Conservation (phyloP, 2,113 vertebrate species). For the Gopherus flavomarginatus region DNA sequence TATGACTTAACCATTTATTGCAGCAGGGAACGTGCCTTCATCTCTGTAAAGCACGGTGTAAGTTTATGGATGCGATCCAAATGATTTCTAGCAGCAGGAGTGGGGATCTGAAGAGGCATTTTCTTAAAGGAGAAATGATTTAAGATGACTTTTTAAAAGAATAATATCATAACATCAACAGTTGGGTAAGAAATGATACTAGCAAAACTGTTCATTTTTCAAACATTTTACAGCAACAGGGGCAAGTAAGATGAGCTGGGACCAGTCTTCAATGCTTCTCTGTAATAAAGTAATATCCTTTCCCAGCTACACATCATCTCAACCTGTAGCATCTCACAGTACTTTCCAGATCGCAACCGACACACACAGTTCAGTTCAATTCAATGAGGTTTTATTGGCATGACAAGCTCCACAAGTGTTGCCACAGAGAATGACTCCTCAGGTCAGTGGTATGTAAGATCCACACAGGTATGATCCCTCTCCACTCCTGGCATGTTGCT, state of each 20-base stretch:
- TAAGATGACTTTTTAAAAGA: conserved; percentile 49
- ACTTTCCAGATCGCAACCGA: fast-evolving
- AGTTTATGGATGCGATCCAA: not conserved
- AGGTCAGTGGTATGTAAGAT: fast-evolving
- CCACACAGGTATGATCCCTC: not conserved
- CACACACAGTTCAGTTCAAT: too few relatives aligned
- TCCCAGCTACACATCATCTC: fast-evolving
- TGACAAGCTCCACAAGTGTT: not conserved
- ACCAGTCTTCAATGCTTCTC: not conserved
- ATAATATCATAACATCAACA: conserved; percentile 48
- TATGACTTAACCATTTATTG: not conserved
- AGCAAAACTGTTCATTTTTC: not conserved
- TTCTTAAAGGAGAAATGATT: conserved; percentile 29
- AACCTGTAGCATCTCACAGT: not conserved
- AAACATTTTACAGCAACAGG: not conserved
- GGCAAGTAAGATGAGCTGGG: conserved; percentile 41
- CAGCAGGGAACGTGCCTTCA: not conserved
- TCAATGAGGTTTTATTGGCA: not conserved
- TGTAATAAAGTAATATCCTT: conserved; percentile 18
- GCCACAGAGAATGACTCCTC: not conserved
- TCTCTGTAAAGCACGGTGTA: not conserved
- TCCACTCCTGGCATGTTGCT: not conserved
- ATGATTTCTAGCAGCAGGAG: conserved; percentile 28
- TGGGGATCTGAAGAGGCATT: not conserved
- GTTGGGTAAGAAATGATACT: not conserved